Base-by-base conservation (phyloP, 2,797 vertebrate species). In the Eulemur mongoz region DNA sequence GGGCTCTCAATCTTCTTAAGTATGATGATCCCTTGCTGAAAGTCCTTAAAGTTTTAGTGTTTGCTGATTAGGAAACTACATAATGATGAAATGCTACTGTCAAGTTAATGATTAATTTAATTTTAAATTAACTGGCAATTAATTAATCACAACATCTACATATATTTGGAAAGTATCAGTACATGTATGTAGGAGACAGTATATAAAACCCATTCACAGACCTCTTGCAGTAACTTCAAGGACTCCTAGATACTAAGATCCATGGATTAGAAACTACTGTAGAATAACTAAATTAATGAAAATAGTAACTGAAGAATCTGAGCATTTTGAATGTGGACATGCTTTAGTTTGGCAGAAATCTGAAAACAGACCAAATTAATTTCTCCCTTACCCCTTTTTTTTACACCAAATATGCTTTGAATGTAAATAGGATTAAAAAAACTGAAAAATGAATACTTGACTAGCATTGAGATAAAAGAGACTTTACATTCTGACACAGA, bases 91-190 rank as follows among this genome's bases (percentile, higher is more conserved):
- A 52, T 76, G n/a, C 57, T 87, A 40, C 50, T 82, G 43, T 45
- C 81, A 78, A 79, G 22, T 80, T 92, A 83, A 82, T 35, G 25
- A 81, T 82, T 92, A 59, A 80, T 83, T 50, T 87, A 52, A 87
- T 91, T 94, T 94, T 92, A 91, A 86, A 85, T 86, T 93, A 93
- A 57, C 73, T 81, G 69, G 10, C 69, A 76, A 69, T 91, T 92
- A 73, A 73, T 95, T 45, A 96, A 80, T 93, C 54, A 91, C n/a
- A 67, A 78, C 17, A 90, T 81, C 30, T 88, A 70, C 48, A 67
- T 81, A 35, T 45, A 57, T 90, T 93, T 95, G 30, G 38, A 88
- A 95, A 92, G 17, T 57, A 84, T 4, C 40, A 54, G 15, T 73
- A 32, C 27, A 22, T 69, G 8, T 72, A 57, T 52, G 20, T 72